These are phyloP conservation scores for Sula dactylatra DNA, from an alignment of 2,113 vertebrate genomes.

Conservation along the genomic window DNA sequence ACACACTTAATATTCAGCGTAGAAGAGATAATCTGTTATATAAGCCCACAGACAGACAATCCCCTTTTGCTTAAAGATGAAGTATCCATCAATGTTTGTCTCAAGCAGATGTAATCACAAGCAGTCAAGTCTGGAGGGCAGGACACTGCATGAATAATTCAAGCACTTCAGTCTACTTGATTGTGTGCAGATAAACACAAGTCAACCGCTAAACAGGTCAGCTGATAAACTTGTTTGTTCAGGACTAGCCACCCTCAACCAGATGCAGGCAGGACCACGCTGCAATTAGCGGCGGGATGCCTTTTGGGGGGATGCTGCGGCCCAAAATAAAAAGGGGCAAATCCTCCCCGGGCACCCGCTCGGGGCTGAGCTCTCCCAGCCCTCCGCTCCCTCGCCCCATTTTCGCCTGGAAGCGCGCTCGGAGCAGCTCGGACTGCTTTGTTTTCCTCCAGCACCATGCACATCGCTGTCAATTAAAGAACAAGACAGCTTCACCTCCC, in stretches of 20 bases:
- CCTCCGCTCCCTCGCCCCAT: neutral
- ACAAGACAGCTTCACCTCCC: neutral
- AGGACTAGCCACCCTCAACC: conserved; percentile 72
- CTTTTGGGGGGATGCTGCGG: neutral
- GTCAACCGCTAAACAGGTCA: conserved; percentile 85
- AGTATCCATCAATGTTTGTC: conserved; percentile 82
- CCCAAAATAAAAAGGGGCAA: neutral
- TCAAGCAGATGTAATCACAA: conserved; percentile 89
- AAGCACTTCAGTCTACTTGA: conserved; percentile 81
- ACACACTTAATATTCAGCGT: conserved; percentile 50
- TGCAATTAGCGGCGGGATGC: conserved; percentile 63
- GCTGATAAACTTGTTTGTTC: conserved; percentile 89
- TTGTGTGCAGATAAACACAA: conserved; percentile 88
- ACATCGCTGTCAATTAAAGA: neutral
- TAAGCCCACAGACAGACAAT: conserved; percentile 71
- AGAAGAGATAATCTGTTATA: conserved; percentile 67
- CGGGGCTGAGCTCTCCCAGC: neutral
- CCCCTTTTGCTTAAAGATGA: conserved; percentile 66
- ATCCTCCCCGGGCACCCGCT: neutral
- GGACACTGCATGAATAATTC: conserved; percentile 88
- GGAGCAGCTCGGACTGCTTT: neutral
- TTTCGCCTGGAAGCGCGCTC: neutral
- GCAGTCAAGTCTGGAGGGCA: conserved; percentile 87
- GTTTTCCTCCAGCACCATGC: neutral
- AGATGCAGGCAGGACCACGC: conserved; percentile 60